Conservation (phyloP, 2,888 invertebrate species). For the Agriopis aurantiaria region DNA sequence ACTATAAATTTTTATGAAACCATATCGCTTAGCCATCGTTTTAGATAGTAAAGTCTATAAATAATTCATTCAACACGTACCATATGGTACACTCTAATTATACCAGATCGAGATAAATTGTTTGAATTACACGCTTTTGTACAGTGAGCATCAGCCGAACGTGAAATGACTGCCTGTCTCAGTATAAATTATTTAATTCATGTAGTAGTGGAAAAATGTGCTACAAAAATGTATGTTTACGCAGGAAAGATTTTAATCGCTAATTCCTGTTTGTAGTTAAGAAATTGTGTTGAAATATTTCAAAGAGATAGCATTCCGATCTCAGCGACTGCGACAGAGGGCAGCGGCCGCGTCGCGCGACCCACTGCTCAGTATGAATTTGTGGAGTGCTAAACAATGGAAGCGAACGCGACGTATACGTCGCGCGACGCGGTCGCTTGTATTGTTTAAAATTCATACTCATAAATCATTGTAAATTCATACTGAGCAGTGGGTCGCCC, state of each 20-base stretch:
- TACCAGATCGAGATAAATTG: conserved; percentile 47
- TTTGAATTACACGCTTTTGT: conserved; percentile 51
- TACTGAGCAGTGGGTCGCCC: too few relatives aligned
- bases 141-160: conserved; percentile 48
- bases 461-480: too few relatives aligned
- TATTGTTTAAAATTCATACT: too few relatives aligned
- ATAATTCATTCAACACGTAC: conserved; percentile 57
- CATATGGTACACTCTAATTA: conserved; percentile 57
- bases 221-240: neutral
- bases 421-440: too few relatives aligned
- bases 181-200: conserved; percentile 29
- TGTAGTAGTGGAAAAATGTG: conserved; percentile 2
- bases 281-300: neutral
- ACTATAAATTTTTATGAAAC: neutral
- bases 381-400: too few relatives aligned
- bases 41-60: conserved; percentile 39
- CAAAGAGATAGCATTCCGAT: neutral
- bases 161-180: conserved; percentile 48
- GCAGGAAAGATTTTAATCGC: neutral
- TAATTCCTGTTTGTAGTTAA: neutral
- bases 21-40: conserved; percentile 1
- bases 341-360: too few relatives aligned
- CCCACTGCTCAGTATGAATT: too few relatives aligned
- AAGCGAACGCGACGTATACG: too few relatives aligned
- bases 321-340: too few relatives aligned